phyloP scores from a whole-genome alignment of 2,797 vertebrate species.

The Gallinago solitaria region DNA sequence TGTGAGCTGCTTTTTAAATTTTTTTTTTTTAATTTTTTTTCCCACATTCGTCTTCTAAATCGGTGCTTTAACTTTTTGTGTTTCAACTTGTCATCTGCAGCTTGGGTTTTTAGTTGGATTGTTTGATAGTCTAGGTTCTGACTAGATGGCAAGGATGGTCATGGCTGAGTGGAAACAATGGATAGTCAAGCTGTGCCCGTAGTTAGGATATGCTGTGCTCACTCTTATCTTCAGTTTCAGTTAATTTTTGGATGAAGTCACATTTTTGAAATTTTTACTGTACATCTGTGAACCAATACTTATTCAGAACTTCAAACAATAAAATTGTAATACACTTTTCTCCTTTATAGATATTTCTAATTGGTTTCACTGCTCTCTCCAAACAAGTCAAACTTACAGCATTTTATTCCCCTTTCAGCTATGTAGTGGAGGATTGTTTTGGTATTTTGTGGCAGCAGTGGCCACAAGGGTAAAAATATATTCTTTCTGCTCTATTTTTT shows the following conservation, averaged over 20 bases:
- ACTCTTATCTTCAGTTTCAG: background rate
- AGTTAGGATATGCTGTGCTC: background rate
- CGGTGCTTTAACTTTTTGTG: background rate
- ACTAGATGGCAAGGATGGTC: background rate
- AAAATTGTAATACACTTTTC: background rate
- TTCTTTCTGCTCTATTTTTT: background rate
- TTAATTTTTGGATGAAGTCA: background rate
- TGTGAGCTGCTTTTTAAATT: background rate
- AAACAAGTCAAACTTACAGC: background rate
- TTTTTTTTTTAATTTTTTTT: background rate
- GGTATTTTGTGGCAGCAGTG: background rate
- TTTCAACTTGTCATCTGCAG: background rate
- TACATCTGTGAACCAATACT: background rate
- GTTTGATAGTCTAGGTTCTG: background rate
- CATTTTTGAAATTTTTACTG: background rate
- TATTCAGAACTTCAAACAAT: background rate
- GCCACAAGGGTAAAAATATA: background rate
- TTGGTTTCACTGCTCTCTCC: background rate
- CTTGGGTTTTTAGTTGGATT: background rate
- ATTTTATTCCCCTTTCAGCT: background rate
- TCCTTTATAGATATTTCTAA: background rate
- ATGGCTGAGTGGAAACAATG: background rate
- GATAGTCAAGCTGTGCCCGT: background rate
- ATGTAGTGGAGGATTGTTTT: background rate
- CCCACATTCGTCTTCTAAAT: background rate